These are phyloP conservation scores for Epicauta chinensis DNA, from an alignment of 1,140 invertebrate species.

Conservation along the genomic window DNA sequence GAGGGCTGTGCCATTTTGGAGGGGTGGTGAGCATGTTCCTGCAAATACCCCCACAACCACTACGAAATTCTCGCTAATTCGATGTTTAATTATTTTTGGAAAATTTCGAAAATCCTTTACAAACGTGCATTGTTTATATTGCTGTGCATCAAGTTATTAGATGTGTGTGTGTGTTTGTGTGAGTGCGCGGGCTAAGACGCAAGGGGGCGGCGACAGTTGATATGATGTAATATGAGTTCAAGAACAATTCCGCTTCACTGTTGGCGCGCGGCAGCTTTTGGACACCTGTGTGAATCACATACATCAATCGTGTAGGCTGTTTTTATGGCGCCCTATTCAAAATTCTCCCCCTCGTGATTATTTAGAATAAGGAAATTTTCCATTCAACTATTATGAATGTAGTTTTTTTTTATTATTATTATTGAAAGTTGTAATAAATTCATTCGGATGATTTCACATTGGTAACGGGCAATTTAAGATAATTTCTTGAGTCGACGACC, in stretches of 20 bases:
- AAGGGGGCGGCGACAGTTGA: slow-evolving; percentile 14
- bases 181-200: background rate
- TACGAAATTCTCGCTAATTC: background rate
- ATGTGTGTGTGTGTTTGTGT: too few relatives aligned
- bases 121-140: background rate
- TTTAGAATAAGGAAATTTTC: background rate
- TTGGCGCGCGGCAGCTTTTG: background rate
- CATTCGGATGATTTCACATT: too few relatives aligned
- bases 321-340: slow-evolving; percentile 17
- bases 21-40: slow-evolving; percentile 13
- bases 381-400: too few relatives aligned
- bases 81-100: too few relatives aligned
- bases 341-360: too few relatives aligned
- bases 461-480: too few relatives aligned
- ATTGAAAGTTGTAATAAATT: too few relatives aligned
- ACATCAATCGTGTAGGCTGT: slow-evolving; percentile 6
- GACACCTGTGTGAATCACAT: slow-evolving; percentile 38
- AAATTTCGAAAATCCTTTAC: too few relatives aligned
- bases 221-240: slow-evolving; percentile 35
- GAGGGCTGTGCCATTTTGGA: slow-evolving; percentile 31
- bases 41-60: background rate
- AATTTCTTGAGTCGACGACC: too few relatives aligned
- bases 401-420: too few relatives aligned
- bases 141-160: background rate
- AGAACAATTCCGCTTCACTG: slow-evolving; percentile 25